These are phyloP conservation scores for Psittacara wagleri DNA, from an alignment of 2,113 vertebrate species.

Conservation along the genomic window DNA sequence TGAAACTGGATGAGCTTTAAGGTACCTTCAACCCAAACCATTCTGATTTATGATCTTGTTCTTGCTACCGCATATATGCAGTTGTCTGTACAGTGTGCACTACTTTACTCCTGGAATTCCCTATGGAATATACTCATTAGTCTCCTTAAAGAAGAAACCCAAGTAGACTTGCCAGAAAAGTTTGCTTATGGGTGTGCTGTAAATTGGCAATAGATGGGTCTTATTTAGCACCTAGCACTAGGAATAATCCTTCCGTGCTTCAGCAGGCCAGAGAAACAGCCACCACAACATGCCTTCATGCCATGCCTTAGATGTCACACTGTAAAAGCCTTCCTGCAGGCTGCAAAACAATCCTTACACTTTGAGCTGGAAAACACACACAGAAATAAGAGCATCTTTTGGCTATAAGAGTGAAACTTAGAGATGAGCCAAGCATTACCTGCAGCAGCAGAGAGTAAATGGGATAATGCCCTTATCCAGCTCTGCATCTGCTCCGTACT, in stretches of 20 bases:
- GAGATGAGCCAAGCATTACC: background rate
- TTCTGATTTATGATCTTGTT: background rate
- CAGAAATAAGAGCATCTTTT: background rate
- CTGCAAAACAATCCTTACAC: background rate
- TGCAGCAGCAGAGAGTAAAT: background rate
- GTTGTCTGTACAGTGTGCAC: background rate
- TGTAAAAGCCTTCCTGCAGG: background rate
- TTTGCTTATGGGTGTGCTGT: background rate
- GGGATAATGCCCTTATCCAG: background rate
- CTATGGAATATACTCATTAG: background rate
- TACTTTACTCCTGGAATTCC: fast-evolving
- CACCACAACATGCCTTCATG: background rate
- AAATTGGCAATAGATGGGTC: background rate
- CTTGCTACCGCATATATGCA: background rate
- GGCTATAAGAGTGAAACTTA: background rate
- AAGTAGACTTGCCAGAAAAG: background rate
- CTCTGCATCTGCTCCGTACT: background rate
- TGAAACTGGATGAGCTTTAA: background rate
- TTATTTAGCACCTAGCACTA: background rate
- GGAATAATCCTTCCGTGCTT: background rate
- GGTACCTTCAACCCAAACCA: background rate
- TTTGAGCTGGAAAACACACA: background rate
- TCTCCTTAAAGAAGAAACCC: background rate
- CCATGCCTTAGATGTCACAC: background rate
- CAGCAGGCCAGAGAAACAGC: background rate